Conservation (phyloP, 2,113 vertebrate genomes). For the Zosterops lateralis region DNA sequence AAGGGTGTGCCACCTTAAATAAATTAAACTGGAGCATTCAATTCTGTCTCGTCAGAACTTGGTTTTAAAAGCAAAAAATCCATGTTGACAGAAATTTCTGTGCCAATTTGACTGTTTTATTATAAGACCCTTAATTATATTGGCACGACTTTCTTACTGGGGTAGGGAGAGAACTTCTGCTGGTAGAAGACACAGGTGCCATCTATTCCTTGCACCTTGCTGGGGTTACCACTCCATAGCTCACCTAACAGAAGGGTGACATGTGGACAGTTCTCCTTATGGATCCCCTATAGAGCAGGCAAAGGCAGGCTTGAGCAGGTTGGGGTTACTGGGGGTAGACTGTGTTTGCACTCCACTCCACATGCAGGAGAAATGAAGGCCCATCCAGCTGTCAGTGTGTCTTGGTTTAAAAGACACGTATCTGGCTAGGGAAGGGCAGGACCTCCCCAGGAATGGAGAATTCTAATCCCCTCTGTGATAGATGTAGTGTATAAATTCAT, state of each 20-base stretch:
- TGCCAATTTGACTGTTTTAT: neutral
- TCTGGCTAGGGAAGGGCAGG: too few relatives aligned
- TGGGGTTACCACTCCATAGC: neutral
- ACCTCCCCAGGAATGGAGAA: too few relatives aligned
- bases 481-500: too few relatives aligned
- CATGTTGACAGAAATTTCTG: neutral
- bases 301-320: neutral
- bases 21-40: neutral
- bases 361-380: neutral
- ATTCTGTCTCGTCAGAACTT: neutral
- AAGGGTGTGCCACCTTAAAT: neutral
- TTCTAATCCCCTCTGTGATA: too few relatives aligned
- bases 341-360: neutral
- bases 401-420: too few relatives aligned
- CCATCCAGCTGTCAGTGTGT: neutral
- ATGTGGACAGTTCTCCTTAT: neutral
- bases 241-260: neutral
- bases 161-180: neutral
- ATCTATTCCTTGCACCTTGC: neutral
- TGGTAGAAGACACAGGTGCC: neutral
- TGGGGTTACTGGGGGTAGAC: neutral
- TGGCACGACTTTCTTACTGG: neutral
- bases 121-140: neutral
- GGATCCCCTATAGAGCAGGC: neutral
- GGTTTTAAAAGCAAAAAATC: neutral